These are phyloP conservation scores for Drosophila eugracilis DNA, from an alignment of 1,140 invertebrate species.

Conservation along the genomic window DNA sequence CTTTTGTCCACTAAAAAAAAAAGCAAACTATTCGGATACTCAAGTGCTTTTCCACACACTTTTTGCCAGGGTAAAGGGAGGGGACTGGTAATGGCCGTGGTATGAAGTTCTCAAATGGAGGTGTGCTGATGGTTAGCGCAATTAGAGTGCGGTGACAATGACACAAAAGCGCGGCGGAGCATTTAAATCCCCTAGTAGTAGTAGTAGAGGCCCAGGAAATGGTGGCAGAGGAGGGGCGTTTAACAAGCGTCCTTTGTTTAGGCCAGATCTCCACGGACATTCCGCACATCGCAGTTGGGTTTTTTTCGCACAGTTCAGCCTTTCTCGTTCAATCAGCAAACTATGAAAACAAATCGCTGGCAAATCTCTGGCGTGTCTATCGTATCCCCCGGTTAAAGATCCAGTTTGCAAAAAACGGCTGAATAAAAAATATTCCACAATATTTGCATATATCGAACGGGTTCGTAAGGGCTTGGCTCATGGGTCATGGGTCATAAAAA, in stretches of 20 bases:
- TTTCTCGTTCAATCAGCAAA: conserved; percentile 20
- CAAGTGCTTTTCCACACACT: conserved; percentile 68
- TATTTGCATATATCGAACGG: conserved; percentile 36
- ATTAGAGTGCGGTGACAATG: conserved; percentile 80
- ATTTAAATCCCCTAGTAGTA: conserved; percentile 42
- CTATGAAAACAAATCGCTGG: conserved; percentile 36
- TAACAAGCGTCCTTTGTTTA: conserved; percentile 70
- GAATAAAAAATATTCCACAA: conserved; percentile 10
- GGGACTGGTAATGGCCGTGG: neutral
- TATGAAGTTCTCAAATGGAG: conserved; percentile 3
- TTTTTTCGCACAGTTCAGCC: conserved; percentile 23
- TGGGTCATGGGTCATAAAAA: conserved; percentile 17
- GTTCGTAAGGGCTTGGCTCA: too few relatives aligned
- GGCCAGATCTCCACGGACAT: conserved; percentile 7
- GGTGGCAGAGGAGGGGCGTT: conserved; percentile 16
- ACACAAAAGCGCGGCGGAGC: conserved; percentile 76
- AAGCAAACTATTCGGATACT: conserved; percentile 62
- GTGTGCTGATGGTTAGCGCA: conserved; percentile 68
- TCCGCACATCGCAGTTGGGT: conserved; percentile 6
- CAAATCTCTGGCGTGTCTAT: conserved; percentile 21
- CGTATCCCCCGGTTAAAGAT: conserved; percentile 4
- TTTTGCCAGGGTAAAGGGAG: conserved; percentile 9
- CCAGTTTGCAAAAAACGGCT: conserved; percentile 2
- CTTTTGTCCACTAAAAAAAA: conserved; percentile 60
- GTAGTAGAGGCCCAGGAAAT: conserved; percentile 49